phyloP scores from a whole-genome alignment of 2,113 vertebrate species.

The Lonchura striata region DNA sequence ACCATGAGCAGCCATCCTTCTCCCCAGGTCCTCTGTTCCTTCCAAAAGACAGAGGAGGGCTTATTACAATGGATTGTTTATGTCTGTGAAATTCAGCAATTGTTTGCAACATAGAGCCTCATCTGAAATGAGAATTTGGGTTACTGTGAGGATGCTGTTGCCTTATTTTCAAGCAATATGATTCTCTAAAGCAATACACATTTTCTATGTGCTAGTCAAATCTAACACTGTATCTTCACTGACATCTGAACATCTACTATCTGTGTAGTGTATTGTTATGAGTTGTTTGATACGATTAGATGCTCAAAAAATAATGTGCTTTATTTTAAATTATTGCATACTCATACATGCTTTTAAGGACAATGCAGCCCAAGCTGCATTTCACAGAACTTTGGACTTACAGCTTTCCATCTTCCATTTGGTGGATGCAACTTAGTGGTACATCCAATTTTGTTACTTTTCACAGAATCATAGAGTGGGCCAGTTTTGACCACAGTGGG shows the following conservation, averaged over 20 bases:
- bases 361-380: neutral
- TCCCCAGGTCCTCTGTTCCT: neutral
- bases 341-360: neutral
- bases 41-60: neutral
- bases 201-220: neutral
- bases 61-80: neutral
- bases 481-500: neutral
- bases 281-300: neutral
- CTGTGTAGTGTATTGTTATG: neutral
- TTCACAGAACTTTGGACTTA: neutral
- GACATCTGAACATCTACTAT: neutral
- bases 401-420: neutral
- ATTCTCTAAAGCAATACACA: neutral
- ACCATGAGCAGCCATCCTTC: neutral
- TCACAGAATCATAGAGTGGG: neutral
- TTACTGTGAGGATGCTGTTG: neutral
- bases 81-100: neutral
- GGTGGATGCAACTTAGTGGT: neutral
- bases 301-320: neutral
- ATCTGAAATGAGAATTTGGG: neutral
- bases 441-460: neutral
- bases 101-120: neutral
- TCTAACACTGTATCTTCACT: neutral
- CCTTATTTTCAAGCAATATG: neutral
- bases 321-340: neutral